Evolutionary conservation across 2,113 vertebrate species (phyloP).

Genomic region (Cygnus atratus): DNA sequence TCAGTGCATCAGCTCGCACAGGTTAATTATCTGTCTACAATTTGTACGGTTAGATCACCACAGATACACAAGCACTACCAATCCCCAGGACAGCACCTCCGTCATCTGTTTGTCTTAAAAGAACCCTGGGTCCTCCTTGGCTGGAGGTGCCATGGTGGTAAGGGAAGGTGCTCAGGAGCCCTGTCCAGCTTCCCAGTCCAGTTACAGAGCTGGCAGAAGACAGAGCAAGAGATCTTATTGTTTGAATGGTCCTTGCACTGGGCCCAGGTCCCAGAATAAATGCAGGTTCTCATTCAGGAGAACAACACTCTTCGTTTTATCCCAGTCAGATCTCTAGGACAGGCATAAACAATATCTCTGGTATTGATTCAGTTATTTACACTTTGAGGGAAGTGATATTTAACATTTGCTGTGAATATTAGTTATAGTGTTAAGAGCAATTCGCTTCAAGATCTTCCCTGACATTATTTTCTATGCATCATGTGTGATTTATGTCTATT

Average conservation of each 20-base stretch:
- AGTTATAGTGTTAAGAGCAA: neutral
- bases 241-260: neutral
- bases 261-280: neutral
- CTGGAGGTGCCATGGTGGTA: neutral
- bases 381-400: neutral
- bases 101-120: neutral
- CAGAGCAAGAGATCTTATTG: neutral
- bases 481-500: too few relatives aligned
- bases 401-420: neutral
- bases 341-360: neutral
- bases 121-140: neutral
- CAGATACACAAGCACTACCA: neutral
- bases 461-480: neutral
- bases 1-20: neutral
- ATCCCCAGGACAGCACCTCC: neutral
- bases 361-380: neutral
- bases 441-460: neutral
- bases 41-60: neutral
- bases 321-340: neutral
- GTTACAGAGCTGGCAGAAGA: neutral
- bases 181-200: neutral
- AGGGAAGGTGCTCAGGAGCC: neutral
- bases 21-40: constrained; percentile 9
- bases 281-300: neutral
- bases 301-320: neutral